Evolutionary conservation across 2,888 invertebrate genomes (phyloP).

Genomic region (Hermaeophaga mercurialis): DNA sequence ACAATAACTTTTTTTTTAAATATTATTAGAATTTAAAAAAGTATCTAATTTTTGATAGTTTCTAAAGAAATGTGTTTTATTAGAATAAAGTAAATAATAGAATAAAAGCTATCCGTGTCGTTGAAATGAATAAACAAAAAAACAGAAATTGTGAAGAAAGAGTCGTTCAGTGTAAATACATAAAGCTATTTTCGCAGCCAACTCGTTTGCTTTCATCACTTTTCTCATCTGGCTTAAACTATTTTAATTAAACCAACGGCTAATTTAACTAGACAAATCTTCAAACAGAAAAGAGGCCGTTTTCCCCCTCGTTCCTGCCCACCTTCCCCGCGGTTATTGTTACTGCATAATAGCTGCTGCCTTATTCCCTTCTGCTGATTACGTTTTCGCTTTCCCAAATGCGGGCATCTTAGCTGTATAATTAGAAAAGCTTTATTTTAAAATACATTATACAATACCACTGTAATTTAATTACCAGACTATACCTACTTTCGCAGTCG

Average conservation of each 20-base stretch:
- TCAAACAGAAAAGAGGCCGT: conserved; percentile 46
- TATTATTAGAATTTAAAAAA: no score
- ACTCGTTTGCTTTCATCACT: conserved; percentile 52
- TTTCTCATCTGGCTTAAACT: conserved; percentile 56
- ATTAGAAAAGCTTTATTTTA: conserved; percentile 35
- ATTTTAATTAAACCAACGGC: conserved; percentile 59
- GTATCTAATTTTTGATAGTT: no score
- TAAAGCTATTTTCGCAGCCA: conserved; percentile 6
- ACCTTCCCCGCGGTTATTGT: conserved; percentile 42
- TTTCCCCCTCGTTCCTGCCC: conserved; percentile 22
- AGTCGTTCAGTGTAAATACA: conserved; percentile 2
- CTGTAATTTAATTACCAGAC: conserved; percentile 28
- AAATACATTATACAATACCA: conserved; percentile 32
- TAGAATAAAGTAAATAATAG: no score
- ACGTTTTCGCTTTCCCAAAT: conserved; percentile 28
- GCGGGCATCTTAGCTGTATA: conserved; percentile 33
- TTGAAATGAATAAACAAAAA: background rate
- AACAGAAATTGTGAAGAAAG: background rate
- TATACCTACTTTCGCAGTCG: conserved; percentile 24
- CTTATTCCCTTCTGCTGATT: conserved; percentile 25
- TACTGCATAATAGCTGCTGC: conserved; percentile 42
- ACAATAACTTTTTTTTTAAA: no score
- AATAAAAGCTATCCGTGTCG: background rate
- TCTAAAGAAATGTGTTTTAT: no score
- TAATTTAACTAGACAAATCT: conserved; percentile 59